Evolutionary conservation across 2,888 invertebrate species (phyloP).

Genomic region (Brachycybe producta): DNA sequence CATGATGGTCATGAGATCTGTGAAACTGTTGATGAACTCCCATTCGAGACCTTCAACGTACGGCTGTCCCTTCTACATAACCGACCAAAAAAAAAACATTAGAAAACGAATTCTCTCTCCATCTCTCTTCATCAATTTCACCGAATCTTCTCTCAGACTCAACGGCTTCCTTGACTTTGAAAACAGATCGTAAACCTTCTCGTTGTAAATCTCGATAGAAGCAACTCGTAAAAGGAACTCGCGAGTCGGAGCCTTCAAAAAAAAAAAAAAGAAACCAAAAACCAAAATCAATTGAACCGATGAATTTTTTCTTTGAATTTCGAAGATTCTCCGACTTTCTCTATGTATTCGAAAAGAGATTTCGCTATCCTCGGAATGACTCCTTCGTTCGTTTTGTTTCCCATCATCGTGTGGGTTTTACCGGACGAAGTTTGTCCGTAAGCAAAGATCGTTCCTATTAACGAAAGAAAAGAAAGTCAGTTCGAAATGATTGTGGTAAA

Average conservation of each 20-base stretch:
- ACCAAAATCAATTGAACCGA: too few species aligned
- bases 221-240: conserved; percentile 70
- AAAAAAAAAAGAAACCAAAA: not conserved
- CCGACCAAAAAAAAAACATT: conserved; percentile 18
- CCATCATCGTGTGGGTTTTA: conserved; percentile 74
- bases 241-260: conserved; percentile 41
- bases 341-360: conserved; percentile 32
- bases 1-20: conserved; percentile 34
- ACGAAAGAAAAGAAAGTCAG: conserved; percentile 14
- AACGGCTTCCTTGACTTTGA: conserved; percentile 30
- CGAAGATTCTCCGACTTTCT: conserved; percentile 28
- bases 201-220: conserved; percentile 80
- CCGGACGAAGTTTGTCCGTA: conserved; percentile 84
- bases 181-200: conserved; percentile 63
- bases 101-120: too few species aligned
- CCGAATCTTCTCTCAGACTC: conserved; percentile 11
- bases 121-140: too few species aligned
- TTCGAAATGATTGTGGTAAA: too few species aligned
- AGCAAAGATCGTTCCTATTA: conserved; percentile 69
- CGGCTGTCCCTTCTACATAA: conserved; percentile 43
- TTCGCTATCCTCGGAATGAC: conserved; percentile 59
- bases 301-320: not conserved
- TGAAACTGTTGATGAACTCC: conserved; percentile 47
- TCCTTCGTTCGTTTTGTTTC: conserved; percentile 52
- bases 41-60: conserved; percentile 49